Conservation (phyloP, 2,113 vertebrate genomes). For the Connochaetes taurinus region DNA sequence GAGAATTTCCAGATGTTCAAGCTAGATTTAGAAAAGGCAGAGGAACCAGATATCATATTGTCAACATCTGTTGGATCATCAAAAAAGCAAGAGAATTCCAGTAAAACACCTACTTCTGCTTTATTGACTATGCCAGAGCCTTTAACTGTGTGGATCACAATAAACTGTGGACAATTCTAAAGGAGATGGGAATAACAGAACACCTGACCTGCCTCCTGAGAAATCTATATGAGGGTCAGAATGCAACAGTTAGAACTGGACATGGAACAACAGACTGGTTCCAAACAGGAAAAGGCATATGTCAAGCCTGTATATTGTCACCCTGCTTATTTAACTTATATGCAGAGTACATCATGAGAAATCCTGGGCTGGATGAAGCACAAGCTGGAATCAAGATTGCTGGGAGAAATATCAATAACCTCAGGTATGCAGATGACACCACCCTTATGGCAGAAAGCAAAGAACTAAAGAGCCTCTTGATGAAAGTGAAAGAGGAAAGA, state of each 20-base stretch:
- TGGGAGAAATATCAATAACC: not conserved
- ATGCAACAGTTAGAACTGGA: not conserved
- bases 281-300: not conserved
- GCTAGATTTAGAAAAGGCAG: not conserved
- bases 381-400: not conserved
- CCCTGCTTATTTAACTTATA: not conserved
- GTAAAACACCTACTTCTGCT: not conserved
- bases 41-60: not conserved
- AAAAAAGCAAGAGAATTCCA: not conserved
- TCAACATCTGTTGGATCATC: not conserved
- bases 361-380: not conserved
- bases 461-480: not conserved
- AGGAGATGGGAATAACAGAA: not conserved
- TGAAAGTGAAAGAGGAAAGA: not conserved
- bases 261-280: not conserved
- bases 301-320: not conserved
- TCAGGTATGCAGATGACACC: not conserved
- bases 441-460: not conserved
- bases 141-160: not conserved
- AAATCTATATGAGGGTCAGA: not conserved
- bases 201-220: not conserved
- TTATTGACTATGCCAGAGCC: not conserved
- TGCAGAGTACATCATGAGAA: not conserved
- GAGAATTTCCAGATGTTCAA: not conserved
- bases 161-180: not conserved